Conservation (phyloP, 2,113 vertebrate genomes). For the Tachuris rubrigastra region DNA sequence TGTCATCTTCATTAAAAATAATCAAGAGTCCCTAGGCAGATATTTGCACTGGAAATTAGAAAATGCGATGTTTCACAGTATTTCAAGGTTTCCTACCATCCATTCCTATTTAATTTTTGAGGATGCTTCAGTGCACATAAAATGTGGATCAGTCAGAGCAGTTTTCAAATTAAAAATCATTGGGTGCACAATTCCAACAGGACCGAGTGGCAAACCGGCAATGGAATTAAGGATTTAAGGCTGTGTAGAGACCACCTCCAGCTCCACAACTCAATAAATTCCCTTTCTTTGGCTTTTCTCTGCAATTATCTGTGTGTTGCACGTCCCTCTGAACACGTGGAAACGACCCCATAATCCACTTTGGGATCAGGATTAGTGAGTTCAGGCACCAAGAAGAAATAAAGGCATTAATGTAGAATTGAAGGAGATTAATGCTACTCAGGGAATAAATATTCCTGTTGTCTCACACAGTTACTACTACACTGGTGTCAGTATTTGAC, state of each 20-base stretch:
- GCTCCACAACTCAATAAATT: not conserved
- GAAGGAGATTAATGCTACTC: not conserved
- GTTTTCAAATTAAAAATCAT: constrained; percentile 35
- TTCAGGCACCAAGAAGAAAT: constrained; percentile 8
- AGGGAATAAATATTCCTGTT: constrained; percentile 1
- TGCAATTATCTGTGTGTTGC: not conserved
- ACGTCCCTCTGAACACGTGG: not conserved
- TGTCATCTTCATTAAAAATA: constrained; percentile 63
- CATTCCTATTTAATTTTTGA: constrained; percentile 70
- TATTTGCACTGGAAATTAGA: constrained; percentile 29
- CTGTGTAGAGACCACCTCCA: not conserved
- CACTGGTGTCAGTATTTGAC: not conserved
- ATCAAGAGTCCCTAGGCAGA: constrained; percentile 62
- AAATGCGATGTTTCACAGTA: constrained; percentile 1
- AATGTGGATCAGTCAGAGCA: constrained; percentile 64
- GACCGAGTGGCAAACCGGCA: not conserved
- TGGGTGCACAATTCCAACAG: not conserved
- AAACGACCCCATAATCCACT: not conserved
- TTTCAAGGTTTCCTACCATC: constrained; percentile 46
- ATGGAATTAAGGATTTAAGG: constrained; percentile 17
- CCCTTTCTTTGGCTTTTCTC: not conserved
- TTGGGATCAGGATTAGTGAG: not conserved
- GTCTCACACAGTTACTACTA: not conserved
- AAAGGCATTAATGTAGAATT: constrained; percentile 7
- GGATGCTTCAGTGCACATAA: constrained; percentile 66